phyloP scores from a whole-genome alignment of 2,888 invertebrate genomes.

The Nemotelus pantherinus region DNA sequence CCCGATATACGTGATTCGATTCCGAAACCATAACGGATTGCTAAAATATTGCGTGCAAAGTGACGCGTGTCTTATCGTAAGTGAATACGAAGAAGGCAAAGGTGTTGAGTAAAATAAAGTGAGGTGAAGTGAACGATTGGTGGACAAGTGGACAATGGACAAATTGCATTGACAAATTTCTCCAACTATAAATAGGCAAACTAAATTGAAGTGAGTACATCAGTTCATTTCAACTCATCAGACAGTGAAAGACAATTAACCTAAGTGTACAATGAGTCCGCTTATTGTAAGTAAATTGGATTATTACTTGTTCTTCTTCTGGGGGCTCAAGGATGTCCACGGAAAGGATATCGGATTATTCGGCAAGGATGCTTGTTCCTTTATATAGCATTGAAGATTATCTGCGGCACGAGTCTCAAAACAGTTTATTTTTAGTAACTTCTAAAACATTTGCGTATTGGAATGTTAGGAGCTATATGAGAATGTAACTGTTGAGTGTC shows the following conservation, averaged over 20 bases:
- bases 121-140: not conserved
- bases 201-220: slow-evolving; percentile 59
- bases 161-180: slow-evolving; percentile 38
- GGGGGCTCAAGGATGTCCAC: no score
- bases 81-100: slow-evolving; percentile 11
- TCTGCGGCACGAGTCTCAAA: no score
- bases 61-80: slow-evolving; percentile 33
- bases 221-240: slow-evolving; percentile 65
- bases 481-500: no score
- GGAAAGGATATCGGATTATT: not conserved
- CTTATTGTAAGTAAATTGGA: slow-evolving; percentile 62
- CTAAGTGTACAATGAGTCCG: slow-evolving; percentile 64
- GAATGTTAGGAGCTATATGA: no score
- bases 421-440: no score
- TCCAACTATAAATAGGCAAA: slow-evolving; percentile 61
- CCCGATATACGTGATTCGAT: slow-evolving; percentile 58
- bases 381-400: no score
- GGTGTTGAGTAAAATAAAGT: slow-evolving; percentile 8
- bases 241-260: slow-evolving; percentile 61
- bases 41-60: slow-evolving; percentile 21
- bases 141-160: slow-evolving; percentile 32
- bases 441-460: no score
- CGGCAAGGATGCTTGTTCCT: no score
- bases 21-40: slow-evolving; percentile 27
- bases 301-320: not conserved